Base-by-base conservation (phyloP, 2,888 invertebrate genomes). In the Raillietiella orientalis region DNA sequence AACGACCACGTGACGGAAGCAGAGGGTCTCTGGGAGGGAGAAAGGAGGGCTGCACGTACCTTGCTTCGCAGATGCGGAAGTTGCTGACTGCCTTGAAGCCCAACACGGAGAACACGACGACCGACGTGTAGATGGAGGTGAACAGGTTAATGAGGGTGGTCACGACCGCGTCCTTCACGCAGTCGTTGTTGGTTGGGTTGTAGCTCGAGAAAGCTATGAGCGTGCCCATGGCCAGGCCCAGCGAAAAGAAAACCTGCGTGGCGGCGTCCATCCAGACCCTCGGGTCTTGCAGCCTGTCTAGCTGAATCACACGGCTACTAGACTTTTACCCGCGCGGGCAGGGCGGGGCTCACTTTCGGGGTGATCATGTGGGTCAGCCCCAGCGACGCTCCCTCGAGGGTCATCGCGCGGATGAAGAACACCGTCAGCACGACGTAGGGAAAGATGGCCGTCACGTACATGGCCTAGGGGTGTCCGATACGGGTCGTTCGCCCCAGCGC, bases 191-290 rank as follows among this genome's bases (percentile, higher is more conserved):
- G 2, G 74, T 70, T 1, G 75, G 67, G 46, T 87, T 87, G 54
- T 87, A 87, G 34, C 79, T 79, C 28, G 84, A 82, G 46, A 84
- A 87, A 2, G 84, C 82, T 38, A 87, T 82, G 30, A 87, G 55
- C 2, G 82, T 84, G 3, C 87, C 87, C 46, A 87, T 87, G 4
- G 82, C 84, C 30, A 87, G 53, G 3, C 84, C 84, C 45, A 79
- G 75, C 2, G 82, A 82, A 49, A 84, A 87, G 54, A 87, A 87
- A 3, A 87, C 84, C 53, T 87, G 87, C 0, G 84, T 84, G 2
- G 87, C 84, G 3, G 87, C 84, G 42, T 84, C 84, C 38, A 87
- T 50, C 87, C 87, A 87, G 1, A 84, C 82, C 4, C 65, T 71
- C 0, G 84, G 77, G 38, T 75, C 64, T 24, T 64, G 50, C 11